These are phyloP conservation scores for Acipenser transmontanus DNA, from an alignment of 2,797 vertebrate species.

Conservation along the genomic window DNA sequence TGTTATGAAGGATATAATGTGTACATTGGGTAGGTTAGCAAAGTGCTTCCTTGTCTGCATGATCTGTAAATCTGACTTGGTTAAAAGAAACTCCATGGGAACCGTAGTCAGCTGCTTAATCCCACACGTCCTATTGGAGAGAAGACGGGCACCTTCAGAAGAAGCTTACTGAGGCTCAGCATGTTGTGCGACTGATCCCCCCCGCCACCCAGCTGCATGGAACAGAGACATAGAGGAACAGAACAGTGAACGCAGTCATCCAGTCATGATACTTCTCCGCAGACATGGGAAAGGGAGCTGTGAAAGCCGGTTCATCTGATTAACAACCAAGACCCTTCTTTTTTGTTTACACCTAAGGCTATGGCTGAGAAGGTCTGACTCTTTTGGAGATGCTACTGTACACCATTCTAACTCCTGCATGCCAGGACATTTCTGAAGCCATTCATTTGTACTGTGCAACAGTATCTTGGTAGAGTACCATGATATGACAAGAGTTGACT, in stretches of 20 bases:
- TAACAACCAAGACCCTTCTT: too few species aligned
- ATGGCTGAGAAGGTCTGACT: too few species aligned
- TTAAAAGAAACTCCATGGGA: background rate
- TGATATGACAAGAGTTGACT: too few species aligned
- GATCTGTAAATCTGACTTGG: background rate
- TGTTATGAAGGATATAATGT: too few species aligned
- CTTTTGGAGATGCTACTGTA: too few species aligned
- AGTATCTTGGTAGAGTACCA: too few species aligned
- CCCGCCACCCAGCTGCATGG: background rate
- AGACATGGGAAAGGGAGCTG: background rate
- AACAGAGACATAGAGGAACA: background rate
- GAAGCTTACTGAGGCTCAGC: conserved; percentile 1
- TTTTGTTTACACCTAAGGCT: too few species aligned
- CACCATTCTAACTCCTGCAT: too few species aligned
- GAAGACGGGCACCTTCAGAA: background rate
- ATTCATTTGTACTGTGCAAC: too few species aligned
- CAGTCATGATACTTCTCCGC: background rate
- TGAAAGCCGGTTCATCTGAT: background rate
- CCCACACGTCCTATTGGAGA: background rate
- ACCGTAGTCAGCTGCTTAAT: background rate
- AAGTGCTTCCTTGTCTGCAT: background rate
- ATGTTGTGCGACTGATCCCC: background rate
- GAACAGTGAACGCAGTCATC: background rate
- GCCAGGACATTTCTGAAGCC: too few species aligned
- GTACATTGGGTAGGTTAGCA: background rate